Conservation (phyloP, 2,797 vertebrate species). For the Cuniculus paca region DNA sequence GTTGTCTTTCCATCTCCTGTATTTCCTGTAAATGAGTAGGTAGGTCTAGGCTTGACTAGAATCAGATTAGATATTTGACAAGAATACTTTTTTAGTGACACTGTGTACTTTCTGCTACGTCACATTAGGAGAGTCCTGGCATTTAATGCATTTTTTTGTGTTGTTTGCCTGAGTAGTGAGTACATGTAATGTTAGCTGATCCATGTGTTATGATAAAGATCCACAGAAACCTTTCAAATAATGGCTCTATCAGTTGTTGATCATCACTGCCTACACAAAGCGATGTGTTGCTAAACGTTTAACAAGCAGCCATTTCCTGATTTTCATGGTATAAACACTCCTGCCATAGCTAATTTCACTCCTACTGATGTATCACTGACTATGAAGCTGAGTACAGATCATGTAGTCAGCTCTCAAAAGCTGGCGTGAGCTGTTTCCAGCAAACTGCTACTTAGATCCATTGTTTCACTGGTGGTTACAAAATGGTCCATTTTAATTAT, state of each 20-base stretch:
- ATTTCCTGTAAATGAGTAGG: slow-evolving; percentile 29
- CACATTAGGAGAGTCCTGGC: slow-evolving; percentile 18
- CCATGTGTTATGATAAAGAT: slow-evolving; percentile 6
- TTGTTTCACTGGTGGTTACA: slow-evolving; percentile 14
- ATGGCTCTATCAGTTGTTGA: background rate
- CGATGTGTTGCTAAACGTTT: slow-evolving; percentile 51
- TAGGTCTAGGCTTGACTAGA: slow-evolving; percentile 35
- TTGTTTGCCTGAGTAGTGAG: slow-evolving; percentile 43
- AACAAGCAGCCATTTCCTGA: slow-evolving; percentile 31
- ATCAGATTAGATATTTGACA: slow-evolving; percentile 54
- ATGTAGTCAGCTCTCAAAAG: slow-evolving; percentile 29
- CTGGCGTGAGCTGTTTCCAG: slow-evolving; percentile 37
- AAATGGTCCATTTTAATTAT: slow-evolving; percentile 53
- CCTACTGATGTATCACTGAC: slow-evolving; percentile 55
- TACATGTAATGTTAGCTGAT: slow-evolving; percentile 16
- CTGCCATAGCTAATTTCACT: slow-evolving; percentile 38
- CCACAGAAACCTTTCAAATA: slow-evolving; percentile 30
- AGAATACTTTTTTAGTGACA: slow-evolving; percentile 48
- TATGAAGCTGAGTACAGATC: slow-evolving; percentile 11
- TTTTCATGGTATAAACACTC: slow-evolving; percentile 39
- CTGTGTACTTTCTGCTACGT: slow-evolving; percentile 24
- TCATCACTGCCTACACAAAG: slow-evolving; percentile 32
- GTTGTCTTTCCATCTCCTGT: slow-evolving; percentile 4
- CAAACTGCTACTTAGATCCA: slow-evolving; percentile 45
- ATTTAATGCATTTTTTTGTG: slow-evolving; percentile 50